Percentiles rank a stretch among this genome's conserved stretches.
Conservation (phyloP, 2,797 vertebrate genomes). For the Mormyrus hasselquistii region DNA sequence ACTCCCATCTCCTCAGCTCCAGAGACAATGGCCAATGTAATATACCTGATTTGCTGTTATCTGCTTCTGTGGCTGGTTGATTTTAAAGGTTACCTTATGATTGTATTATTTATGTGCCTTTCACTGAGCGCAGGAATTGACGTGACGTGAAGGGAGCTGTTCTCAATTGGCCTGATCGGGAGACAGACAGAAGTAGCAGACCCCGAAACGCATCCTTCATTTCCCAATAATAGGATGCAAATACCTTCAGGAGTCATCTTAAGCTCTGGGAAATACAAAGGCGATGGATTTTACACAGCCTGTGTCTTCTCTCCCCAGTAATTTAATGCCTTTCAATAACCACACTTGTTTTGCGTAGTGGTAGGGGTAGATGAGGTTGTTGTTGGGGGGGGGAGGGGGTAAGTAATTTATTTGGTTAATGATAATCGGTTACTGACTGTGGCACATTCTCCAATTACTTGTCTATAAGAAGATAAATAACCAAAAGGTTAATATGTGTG, state of each 20-base stretch:
- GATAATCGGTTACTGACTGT: constrained; percentile 6
- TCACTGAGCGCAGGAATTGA: neutral
- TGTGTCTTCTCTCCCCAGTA: neutral
- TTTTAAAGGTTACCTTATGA: neutral
- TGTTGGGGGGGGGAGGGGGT: neutral
- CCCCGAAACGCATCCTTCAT: neutral
- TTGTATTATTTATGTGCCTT: neutral
- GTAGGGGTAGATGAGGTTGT: neutral
- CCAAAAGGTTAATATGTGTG: neutral
- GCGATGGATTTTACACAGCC: neutral
- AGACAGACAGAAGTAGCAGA: neutral
- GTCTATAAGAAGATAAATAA: constrained; percentile 12
- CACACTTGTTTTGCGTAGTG: neutral
- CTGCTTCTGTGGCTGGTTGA: neutral
- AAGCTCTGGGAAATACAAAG: neutral
- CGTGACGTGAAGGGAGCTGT: neutral
- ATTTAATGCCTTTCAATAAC: neutral
- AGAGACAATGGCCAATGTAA: neutral
- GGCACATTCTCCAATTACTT: constrained; percentile 12
- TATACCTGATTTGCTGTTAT: neutral
- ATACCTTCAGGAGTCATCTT: neutral
- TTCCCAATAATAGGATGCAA: neutral
- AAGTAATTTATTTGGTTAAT: constrained; percentile 17
- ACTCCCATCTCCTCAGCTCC: neutral
- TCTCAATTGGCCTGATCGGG: neutral